These are phyloP conservation scores for Pseudonaja textilis DNA, from an alignment of 2,113 vertebrate genomes.

Conservation along the genomic window DNA sequence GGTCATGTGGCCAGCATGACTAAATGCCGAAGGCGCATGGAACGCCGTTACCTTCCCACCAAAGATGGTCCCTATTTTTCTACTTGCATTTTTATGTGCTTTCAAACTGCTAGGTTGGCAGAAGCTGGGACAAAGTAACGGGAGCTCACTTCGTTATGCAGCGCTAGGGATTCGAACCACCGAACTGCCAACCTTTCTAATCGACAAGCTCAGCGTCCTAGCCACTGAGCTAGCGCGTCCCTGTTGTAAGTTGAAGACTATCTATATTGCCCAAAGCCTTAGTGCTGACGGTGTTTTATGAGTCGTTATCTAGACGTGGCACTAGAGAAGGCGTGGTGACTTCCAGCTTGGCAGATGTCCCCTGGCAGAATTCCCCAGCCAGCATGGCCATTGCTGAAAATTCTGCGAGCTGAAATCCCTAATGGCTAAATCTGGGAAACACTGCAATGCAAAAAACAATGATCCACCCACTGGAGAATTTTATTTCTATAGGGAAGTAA, in stretches of 20 bases:
- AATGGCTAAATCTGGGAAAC: not conserved
- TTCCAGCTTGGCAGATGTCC: not conserved
- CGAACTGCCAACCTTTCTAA: too few species aligned
- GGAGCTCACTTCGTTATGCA: too few species aligned
- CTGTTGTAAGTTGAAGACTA: not conserved
- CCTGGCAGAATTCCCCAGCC: not conserved
- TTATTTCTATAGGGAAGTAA: not conserved
- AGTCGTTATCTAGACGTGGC: not conserved
- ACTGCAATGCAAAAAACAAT: not conserved
- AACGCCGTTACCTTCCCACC: too few species aligned
- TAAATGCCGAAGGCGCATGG: too few species aligned
- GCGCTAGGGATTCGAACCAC: too few species aligned
- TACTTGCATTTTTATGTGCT: too few species aligned
- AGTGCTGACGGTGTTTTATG: not conserved
- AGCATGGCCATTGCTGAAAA: not conserved
- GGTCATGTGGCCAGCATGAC: too few species aligned
- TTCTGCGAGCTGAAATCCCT: not conserved
- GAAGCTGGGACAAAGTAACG: too few species aligned
- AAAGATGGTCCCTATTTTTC: too few species aligned
- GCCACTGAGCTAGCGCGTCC: too few species aligned
- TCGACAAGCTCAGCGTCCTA: too few species aligned
- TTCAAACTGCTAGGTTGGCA: too few species aligned
- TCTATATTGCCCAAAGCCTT: not conserved
- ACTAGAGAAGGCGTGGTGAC: not conserved
- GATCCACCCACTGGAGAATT: not conserved